Conservation (phyloP, 2,888 invertebrate species). For the Drosophila helvetica region DNA sequence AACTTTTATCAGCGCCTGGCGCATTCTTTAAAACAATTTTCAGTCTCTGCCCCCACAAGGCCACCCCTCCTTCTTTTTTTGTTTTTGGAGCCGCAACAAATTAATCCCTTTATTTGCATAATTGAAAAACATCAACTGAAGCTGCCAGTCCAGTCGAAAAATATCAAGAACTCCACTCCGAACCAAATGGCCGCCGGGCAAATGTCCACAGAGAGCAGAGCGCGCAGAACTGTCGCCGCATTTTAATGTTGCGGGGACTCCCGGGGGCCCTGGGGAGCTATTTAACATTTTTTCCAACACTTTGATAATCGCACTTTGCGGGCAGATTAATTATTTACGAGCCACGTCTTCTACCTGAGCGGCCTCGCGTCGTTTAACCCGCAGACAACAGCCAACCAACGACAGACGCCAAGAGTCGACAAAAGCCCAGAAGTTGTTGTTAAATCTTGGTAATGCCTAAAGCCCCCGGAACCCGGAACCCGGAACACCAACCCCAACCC, state of each 20-base stretch:
- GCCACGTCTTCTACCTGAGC: constrained; percentile 45
- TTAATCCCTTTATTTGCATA: constrained; percentile 82
- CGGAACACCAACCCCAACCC: not conserved
- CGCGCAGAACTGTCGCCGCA: constrained; percentile 66
- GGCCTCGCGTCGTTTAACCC: constrained; percentile 64
- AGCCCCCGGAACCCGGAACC: constrained; percentile 36
- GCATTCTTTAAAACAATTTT: constrained; percentile 74
- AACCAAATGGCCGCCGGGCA: constrained; percentile 53
- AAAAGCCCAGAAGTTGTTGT: constrained; percentile 65
- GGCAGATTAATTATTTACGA: constrained; percentile 80
- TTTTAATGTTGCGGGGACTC: constrained; percentile 55
- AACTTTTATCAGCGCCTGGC: constrained; percentile 64
- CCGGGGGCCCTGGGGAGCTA: constrained; percentile 66
- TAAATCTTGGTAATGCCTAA: constrained; percentile 75
- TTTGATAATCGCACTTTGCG: constrained; percentile 79
- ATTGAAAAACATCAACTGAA: constrained; percentile 77
- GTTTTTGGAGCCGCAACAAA: constrained; percentile 60
- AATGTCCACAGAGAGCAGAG: constrained; percentile 25
- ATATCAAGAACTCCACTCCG: constrained; percentile 60
- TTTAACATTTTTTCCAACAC: constrained; percentile 79
- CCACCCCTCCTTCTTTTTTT: not conserved
- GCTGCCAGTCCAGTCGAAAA: constrained; percentile 66
- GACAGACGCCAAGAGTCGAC: constrained; percentile 39
- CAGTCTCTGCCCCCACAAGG: constrained; percentile 31
- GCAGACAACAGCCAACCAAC: constrained; percentile 3